phyloP scores from a whole-genome alignment of 1,140 invertebrate species.

The Drosophila parvula region DNA sequence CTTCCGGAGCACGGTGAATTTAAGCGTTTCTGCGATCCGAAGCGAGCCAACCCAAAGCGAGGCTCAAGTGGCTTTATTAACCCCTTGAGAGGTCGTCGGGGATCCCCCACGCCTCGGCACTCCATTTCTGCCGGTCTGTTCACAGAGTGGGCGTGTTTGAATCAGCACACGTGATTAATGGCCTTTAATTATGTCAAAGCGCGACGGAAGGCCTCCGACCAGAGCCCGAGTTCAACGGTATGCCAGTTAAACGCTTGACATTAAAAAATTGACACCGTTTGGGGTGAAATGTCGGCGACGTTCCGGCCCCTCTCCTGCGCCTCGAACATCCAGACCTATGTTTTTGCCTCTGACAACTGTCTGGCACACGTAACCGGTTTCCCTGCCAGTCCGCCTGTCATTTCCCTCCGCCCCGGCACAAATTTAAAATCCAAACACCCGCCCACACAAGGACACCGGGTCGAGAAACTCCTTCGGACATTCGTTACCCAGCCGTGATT shows the following conservation, averaged over 20 bases:
- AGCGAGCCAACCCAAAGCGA: constrained; percentile 9
- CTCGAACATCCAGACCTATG: constrained; percentile 21
- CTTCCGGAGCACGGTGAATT: constrained; percentile 48
- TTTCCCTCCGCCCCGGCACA: constrained; percentile 36
- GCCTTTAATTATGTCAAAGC: constrained; percentile 82
- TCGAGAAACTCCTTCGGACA: constrained; percentile 45
- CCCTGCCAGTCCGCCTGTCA: constrained; percentile 37
- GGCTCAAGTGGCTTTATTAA: constrained; percentile 76
- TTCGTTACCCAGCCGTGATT: constrained; percentile 73
- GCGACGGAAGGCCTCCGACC: constrained; percentile 47
- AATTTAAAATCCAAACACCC: constrained; percentile 58
- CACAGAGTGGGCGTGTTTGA: constrained; percentile 71
- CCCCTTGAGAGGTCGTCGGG: constrained; percentile 50
- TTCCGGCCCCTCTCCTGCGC: constrained; percentile 19
- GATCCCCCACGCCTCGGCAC: background rate
- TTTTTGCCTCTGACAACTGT: constrained; percentile 71
- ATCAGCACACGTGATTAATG: constrained; percentile 83
- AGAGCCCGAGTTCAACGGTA: constrained; percentile 47
- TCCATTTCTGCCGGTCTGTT: background rate
- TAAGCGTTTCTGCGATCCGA: constrained; percentile 43
- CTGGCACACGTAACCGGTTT: constrained; percentile 72
- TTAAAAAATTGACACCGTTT: constrained; percentile 84
- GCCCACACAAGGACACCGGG: constrained; percentile 18
- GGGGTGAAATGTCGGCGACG: constrained; percentile 78
- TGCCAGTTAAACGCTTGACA: constrained; percentile 80